Evolutionary conservation across 2,888 invertebrate species (phyloP).

Genomic region (Trisateles emortualis): DNA sequence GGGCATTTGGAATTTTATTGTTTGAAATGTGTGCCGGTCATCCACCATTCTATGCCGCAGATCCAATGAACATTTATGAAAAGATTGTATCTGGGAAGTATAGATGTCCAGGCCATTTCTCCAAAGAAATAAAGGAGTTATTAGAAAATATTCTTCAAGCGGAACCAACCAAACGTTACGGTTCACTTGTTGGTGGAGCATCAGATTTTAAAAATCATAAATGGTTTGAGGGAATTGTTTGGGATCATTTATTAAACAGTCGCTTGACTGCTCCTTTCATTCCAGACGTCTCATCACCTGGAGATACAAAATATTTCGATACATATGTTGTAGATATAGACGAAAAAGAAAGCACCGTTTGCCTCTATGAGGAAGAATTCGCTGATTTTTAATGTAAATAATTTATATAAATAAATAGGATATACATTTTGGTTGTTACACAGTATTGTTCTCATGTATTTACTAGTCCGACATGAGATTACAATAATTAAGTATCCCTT

Average conservation of each 20-base stretch:
- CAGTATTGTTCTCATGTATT: too few relatives aligned
- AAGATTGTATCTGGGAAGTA: constrained; percentile 97
- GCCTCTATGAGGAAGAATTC: constrained; percentile 89
- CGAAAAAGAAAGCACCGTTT: constrained; percentile 82
- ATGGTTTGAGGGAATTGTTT: constrained; percentile 96
- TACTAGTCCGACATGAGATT: too few relatives aligned
- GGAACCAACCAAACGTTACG: constrained; percentile 88
- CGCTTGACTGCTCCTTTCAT: constrained; percentile 89
- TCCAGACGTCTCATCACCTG: constrained; percentile 86
- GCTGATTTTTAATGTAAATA: constrained; percentile 90
- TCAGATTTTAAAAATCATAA: constrained; percentile 96
- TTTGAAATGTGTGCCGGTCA: constrained; percentile 97
- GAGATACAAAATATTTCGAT: constrained; percentile 92
- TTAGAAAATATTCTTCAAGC: constrained; percentile 91
- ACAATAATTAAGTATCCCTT: too few relatives aligned
- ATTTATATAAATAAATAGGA: too few relatives aligned
- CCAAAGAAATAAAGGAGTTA: constrained; percentile 92
- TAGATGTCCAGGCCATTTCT: constrained; percentile 93
- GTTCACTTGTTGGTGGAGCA: constrained; percentile 95
- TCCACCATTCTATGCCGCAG: constrained; percentile 97
- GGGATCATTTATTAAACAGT: constrained; percentile 93
- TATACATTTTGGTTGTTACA: too few relatives aligned
- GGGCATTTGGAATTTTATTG: constrained; percentile 95
- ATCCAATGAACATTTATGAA: constrained; percentile 97
- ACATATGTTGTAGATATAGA: constrained; percentile 84